Conservation (phyloP, 2,888 invertebrate species). For the Callosobruchus maculatus region DNA sequence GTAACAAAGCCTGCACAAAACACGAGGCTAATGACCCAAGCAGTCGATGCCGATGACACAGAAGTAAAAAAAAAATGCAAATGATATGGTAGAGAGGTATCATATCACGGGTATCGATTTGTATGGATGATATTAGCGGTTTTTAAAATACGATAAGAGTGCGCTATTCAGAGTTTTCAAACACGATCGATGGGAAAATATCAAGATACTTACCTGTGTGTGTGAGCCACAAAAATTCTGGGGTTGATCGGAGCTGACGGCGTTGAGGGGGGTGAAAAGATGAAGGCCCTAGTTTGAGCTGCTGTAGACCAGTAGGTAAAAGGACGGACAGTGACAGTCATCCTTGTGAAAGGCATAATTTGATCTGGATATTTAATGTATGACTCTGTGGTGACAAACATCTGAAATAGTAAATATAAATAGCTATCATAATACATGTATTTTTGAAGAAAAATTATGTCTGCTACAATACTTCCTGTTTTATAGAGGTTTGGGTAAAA, state of each 20-base stretch:
- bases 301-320: conserved; percentile 84
- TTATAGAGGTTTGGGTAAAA: too few species aligned
- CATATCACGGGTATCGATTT: too few species aligned
- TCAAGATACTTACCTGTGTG: not conserved
- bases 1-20: too few species aligned
- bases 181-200: too few species aligned
- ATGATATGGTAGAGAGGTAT: too few species aligned
- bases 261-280: conserved; percentile 73
- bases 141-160: too few species aligned
- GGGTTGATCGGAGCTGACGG: conserved; percentile 73
- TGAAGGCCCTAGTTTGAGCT: conserved; percentile 53
- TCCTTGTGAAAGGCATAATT: conserved; percentile 65
- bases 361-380: conserved; percentile 53
- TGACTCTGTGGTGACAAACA: conserved; percentile 55
- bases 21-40: too few species aligned
- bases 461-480: not conserved
- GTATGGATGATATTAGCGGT: too few species aligned
- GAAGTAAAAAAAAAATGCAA: too few species aligned
- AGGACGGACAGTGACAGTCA: conserved; percentile 73
- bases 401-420: conserved; percentile 19
- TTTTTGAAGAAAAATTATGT: not conserved
- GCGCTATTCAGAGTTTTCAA: too few species aligned
- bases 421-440: conserved; percentile 1
- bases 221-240: conserved; percentile 62
- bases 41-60: too few species aligned